Evolutionary conservation across 2,888 invertebrate species (phyloP), one percentile per base, ranked within the genome.

Genomic region (Cephus pulcher): DNA sequence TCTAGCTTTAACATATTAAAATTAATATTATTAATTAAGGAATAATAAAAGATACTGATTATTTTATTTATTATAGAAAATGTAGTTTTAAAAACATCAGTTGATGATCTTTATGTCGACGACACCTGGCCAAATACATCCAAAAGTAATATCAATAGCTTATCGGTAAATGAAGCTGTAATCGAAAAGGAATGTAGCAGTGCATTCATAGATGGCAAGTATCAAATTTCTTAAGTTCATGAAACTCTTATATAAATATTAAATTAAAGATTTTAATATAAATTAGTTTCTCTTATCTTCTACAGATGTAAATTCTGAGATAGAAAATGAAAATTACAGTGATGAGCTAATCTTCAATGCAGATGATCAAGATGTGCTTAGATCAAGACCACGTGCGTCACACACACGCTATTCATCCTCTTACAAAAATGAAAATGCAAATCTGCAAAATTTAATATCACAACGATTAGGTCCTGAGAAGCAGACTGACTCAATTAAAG

Each of bases 301-400:
- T 34, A 35, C 30, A 74, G 74, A 40, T 34, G 34, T 74, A 15
- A 40, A 74, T 74, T 74, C 74, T 30, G 74, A 74, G 30, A 30
- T 34, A 34, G 35, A 74, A n/a, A 23, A 40, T 34, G 35, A 74
- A 74, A 35, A 34, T 74, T 74, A 71, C 71, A 34, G 32, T 12
- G 71, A 15, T 23, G 71, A 71, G 33, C 32, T 56, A 56, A 23
- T 23, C 23, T 56, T 56, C 56, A 56, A 56, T 56, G 9, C 23
- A 34, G 23, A 11, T 56, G 75, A 23, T 74, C 75, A 9, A 81
- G 74, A 40, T 70, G 68, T 4, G 69, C 74, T n/a, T 73, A 33
- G 74, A 78, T 82, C 69, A 76, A 78, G 78, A 56, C 74, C 33
- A 76, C 76, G 71, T 34, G 71, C 71, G 9, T 71, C 32, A 71